These are phyloP conservation scores for Anser brachyrhynchus DNA, from an alignment of 2,113 vertebrate genomes.

Conservation along the genomic window DNA sequence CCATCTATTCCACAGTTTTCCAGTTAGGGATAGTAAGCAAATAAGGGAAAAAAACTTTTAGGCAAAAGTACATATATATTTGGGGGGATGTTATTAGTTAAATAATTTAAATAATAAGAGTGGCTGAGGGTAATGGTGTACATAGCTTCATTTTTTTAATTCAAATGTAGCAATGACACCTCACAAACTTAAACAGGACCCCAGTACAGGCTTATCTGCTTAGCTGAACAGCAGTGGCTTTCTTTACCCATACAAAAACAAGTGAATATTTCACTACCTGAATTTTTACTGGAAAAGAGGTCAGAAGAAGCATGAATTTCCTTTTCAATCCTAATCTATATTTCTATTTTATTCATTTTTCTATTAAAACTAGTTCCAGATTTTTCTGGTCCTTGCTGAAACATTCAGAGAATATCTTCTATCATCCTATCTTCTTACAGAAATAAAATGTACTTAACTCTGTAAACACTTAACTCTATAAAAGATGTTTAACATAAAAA, in stretches of 20 bases:
- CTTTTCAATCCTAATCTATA: background rate
- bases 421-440: background rate
- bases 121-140: background rate
- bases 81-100: background rate
- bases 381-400: background rate
- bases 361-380: background rate
- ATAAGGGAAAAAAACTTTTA: background rate
- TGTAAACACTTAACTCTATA: background rate
- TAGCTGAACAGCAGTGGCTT: background rate
- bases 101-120: background rate
- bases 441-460: background rate
- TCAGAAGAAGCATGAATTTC: background rate
- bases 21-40: background rate
- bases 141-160: background rate
- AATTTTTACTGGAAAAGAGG: background rate
- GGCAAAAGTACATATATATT: background rate
- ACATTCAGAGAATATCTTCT: background rate
- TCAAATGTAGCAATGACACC: background rate
- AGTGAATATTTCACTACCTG: background rate
- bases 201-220: background rate
- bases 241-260: background rate
- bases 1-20: background rate
- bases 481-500: background rate
- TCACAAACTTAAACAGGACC: background rate
- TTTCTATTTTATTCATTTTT: background rate